These are phyloP conservation scores for Rhea americana DNA, from an alignment of 2,113 vertebrate species.

Conservation along the genomic window DNA sequence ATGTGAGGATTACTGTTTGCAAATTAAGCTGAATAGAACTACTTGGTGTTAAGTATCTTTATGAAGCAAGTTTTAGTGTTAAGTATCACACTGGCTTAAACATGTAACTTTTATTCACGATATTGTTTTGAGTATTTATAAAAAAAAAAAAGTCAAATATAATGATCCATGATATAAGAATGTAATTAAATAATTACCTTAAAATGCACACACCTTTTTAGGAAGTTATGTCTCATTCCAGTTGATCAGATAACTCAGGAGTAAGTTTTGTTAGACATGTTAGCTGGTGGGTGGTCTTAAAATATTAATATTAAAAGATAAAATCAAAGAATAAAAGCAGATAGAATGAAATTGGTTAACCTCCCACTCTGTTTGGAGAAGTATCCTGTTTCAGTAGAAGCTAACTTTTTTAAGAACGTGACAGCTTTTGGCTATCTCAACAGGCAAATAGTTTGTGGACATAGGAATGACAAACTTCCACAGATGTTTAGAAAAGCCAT, in stretches of 20 bases:
- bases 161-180: conserved; percentile 35
- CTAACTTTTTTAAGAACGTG: conserved; percentile 33
- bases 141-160: conserved; percentile 11
- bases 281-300: conserved; percentile 91
- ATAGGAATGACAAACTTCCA: conserved; percentile 26
- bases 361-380: conserved; percentile 75
- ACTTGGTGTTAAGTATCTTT: neutral
- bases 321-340: conserved; percentile 81
- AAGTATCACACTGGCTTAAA: conserved; percentile 1
- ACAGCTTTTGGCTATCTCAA: conserved; percentile 62
- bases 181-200: conserved; percentile 43
- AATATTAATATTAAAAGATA: conserved; percentile 89
- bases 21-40: conserved; percentile 10
- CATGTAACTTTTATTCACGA: conserved; percentile 7
- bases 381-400: conserved; percentile 71
- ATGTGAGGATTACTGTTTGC: neutral
- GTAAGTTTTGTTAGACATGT: conserved; percentile 85
- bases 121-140: conserved; percentile 38
- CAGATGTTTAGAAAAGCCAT: conserved; percentile 55
- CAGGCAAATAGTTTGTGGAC: conserved; percentile 46
- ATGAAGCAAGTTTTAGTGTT: neutral
- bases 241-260: conserved; percentile 82
- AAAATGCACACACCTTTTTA: conserved; percentile 68
- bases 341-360: conserved; percentile 66
- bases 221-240: conserved; percentile 79